Conservation (phyloP, 2,797 vertebrate genomes). For the Sciaenops ocellatus region DNA sequence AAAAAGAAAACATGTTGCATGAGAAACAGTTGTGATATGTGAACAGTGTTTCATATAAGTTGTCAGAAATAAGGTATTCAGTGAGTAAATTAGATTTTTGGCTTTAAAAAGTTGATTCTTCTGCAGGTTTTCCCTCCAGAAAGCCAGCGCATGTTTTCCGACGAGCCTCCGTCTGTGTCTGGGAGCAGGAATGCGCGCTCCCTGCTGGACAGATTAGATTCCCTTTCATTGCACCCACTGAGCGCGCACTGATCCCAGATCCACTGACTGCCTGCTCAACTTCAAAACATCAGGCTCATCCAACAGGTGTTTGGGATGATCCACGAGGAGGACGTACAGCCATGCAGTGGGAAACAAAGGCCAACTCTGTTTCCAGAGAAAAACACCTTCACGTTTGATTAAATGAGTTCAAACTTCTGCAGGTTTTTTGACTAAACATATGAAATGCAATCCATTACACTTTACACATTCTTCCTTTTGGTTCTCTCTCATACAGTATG, state of each 20-base stretch:
- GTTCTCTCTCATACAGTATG: neutral
- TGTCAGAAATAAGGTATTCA: neutral
- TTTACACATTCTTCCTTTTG: neutral
- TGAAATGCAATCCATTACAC: neutral
- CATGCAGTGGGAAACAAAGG: constrained; percentile 3
- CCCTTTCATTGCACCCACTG: constrained; percentile 68
- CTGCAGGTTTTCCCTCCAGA: neutral
- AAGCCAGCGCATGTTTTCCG: constrained; percentile 71
- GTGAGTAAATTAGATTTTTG: neutral
- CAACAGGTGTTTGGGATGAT: constrained; percentile 20
- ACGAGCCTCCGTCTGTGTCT: constrained; percentile 21
- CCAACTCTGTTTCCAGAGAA: neutral
- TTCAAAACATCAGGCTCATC: constrained; percentile 31
- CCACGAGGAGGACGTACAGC: neutral
- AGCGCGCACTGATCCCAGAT: constrained; percentile 35
- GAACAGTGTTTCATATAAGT: neutral
- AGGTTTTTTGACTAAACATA: neutral
- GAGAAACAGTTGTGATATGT: neutral
- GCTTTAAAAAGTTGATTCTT: neutral
- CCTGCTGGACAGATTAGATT: constrained; percentile 68
- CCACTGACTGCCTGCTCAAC: constrained; percentile 8
- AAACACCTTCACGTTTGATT: neutral
- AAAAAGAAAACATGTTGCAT: neutral
- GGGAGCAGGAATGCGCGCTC: constrained; percentile 75
- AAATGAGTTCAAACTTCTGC: neutral